phyloP scores from a whole-genome alignment of 2,113 vertebrate species.

The Fregata magnificens region DNA sequence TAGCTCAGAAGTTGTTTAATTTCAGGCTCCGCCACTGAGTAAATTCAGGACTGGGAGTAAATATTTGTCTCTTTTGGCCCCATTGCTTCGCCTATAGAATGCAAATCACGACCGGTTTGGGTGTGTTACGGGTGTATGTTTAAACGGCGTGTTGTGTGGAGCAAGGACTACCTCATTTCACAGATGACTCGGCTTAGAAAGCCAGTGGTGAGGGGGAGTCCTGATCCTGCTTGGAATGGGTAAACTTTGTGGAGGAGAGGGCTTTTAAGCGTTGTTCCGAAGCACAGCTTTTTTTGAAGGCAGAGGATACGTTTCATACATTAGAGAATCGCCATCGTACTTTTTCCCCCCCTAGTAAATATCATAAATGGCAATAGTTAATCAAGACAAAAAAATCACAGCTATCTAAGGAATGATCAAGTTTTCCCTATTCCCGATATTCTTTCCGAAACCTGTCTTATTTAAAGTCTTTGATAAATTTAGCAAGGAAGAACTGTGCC shows the following conservation, averaged over 20 bases:
- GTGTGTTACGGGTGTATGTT: neutral
- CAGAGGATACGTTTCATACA: neutral
- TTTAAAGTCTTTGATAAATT: constrained; percentile 6
- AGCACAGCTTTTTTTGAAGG: neutral
- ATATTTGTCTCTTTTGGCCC: neutral
- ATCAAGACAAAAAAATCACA: neutral
- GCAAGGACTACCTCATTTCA: neutral
- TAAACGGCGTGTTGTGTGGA: neutral
- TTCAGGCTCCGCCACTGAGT: neutral
- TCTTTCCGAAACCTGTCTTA: neutral
- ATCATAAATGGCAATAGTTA: neutral
- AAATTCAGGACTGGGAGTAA: neutral
- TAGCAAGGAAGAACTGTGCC: neutral
- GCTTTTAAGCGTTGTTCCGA: neutral
- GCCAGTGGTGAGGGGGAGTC: neutral
- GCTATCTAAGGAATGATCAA: neutral
- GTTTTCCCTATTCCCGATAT: neutral
- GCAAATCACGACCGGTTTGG: neutral
- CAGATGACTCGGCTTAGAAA: neutral
- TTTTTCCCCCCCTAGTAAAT: neutral
- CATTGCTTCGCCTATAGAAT: accelerated
- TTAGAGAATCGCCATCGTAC: neutral
- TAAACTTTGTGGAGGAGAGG: neutral
- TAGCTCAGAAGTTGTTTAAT: neutral
- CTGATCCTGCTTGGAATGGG: neutral